Evolutionary conservation across 2,797 vertebrate genomes (phyloP).

Genomic region (Lepilemur septentrionalis): DNA sequence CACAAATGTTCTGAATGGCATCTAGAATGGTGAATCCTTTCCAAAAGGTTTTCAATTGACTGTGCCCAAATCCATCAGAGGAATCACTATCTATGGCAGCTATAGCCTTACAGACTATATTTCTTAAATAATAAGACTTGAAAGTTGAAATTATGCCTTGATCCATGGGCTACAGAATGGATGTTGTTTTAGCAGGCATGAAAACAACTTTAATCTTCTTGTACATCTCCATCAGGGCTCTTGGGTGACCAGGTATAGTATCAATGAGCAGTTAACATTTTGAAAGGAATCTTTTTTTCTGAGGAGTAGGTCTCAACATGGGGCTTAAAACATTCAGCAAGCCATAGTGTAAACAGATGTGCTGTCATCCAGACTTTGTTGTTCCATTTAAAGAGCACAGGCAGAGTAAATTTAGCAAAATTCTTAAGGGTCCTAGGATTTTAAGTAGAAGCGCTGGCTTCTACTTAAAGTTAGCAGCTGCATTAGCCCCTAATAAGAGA

Average conservation of each 20-base stretch:
- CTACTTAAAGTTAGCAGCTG: neutral
- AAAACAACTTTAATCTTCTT: neutral
- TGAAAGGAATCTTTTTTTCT: neutral
- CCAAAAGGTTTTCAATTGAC: neutral
- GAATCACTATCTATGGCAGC: neutral
- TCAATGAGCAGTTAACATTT: neutral
- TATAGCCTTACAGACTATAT: neutral
- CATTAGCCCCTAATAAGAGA: neutral
- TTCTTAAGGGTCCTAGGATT: neutral
- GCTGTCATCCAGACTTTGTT: neutral
- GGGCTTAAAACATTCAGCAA: neutral
- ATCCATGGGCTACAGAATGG: neutral
- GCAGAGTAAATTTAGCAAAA: neutral
- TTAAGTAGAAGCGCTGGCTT: neutral
- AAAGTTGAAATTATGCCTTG: neutral
- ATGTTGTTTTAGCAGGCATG: neutral
- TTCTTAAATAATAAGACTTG: neutral
- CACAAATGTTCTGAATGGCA: neutral
- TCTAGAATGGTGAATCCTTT: neutral
- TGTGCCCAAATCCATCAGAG: neutral
- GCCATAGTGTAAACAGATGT: neutral
- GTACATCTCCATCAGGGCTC: neutral
- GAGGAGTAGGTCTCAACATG: neutral
- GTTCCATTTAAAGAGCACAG: neutral
- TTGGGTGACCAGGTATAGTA: neutral